These are phyloP conservation scores for Aphelinus atriplicis DNA, from an alignment of 1,140 invertebrate genomes.

Conservation along the genomic window DNA sequence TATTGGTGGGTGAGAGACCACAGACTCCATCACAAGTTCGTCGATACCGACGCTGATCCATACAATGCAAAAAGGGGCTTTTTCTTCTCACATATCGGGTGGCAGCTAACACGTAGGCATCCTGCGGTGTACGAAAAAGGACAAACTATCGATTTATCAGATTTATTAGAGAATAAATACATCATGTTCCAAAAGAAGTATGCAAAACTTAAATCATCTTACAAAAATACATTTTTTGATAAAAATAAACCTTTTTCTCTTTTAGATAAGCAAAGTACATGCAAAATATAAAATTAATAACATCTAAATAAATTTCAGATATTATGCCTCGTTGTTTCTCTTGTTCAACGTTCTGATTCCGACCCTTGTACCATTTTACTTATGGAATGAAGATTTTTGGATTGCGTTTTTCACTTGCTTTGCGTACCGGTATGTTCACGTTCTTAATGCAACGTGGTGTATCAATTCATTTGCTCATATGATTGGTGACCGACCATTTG, in stretches of 20 bases:
- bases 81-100: conserved; percentile 84
- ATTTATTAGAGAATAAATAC: conserved; percentile 85
- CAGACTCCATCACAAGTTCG: conserved; percentile 84
- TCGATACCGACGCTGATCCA: conserved; percentile 84
- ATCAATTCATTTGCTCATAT: conserved; percentile 79
- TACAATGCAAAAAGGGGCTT: conserved; percentile 84
- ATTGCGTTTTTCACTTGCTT: conserved; percentile 82
- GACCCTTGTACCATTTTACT: conserved; percentile 75
- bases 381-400: conserved; percentile 80
- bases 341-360: conserved; percentile 72
- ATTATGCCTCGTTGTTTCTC: too few species aligned
- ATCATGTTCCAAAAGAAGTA: conserved; percentile 86
- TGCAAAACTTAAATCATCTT: conserved; percentile 23
- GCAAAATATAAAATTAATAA: too few species aligned
- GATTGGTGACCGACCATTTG: conserved; percentile 74
- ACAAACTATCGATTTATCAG: conserved; percentile 80
- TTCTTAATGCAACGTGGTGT: conserved; percentile 76
- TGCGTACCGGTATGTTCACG: conserved; percentile 70
- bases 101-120: conserved; percentile 81
- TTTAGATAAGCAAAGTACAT: too few species aligned
- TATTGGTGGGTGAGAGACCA: conserved; percentile 85
- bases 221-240: not conserved
- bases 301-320: too few species aligned
- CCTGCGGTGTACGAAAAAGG: conserved; percentile 82
- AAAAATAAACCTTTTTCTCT: too few species aligned